These are phyloP conservation scores for Hydroisotoma schaefferi DNA, from an alignment of 2,888 invertebrate species.

Conservation along the genomic window DNA sequence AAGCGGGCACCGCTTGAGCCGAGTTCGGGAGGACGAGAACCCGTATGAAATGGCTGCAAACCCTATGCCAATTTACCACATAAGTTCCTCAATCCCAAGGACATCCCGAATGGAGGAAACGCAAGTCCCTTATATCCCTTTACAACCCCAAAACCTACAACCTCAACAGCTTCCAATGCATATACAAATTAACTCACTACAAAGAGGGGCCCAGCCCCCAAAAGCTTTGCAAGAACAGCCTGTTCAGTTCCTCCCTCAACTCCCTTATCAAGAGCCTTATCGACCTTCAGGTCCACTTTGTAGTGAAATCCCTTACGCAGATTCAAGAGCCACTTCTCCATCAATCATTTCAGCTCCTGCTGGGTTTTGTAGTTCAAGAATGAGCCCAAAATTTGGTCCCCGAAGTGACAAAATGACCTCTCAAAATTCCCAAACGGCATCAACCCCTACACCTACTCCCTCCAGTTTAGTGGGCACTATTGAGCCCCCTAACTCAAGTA, in stretches of 20 bases:
- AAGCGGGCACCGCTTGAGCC: slow-evolving; percentile 1
- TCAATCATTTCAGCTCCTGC: slow-evolving; percentile 32
- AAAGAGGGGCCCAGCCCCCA: slow-evolving; percentile 23
- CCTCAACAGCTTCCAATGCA: slow-evolving; percentile 26
- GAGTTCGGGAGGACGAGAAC: slow-evolving; percentile 13
- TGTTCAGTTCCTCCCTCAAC: slow-evolving; percentile 34
- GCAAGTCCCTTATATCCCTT: neutral
- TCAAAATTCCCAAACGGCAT: neutral
- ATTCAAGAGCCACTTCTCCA: slow-evolving; percentile 44
- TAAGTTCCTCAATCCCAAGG: neutral
- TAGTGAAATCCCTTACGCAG: slow-evolving; percentile 45
- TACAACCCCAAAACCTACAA: neutral
- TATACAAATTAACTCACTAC: slow-evolving; percentile 36
- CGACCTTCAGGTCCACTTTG: slow-evolving; percentile 30
- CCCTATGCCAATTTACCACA: slow-evolving; percentile 10
- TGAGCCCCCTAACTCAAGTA: neutral
- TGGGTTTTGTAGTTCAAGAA: slow-evolving; percentile 20
- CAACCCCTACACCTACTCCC: slow-evolving; percentile 4
- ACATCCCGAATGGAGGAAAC: no score
- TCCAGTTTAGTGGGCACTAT: neutral
- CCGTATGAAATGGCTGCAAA: neutral
- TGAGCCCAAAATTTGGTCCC: neutral
- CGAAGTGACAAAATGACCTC: neutral
- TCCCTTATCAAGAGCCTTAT: slow-evolving; percentile 41
- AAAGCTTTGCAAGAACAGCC: slow-evolving; percentile 17